Conservation (phyloP, 1,140 invertebrate species). For the Drepana arcuata region DNA sequence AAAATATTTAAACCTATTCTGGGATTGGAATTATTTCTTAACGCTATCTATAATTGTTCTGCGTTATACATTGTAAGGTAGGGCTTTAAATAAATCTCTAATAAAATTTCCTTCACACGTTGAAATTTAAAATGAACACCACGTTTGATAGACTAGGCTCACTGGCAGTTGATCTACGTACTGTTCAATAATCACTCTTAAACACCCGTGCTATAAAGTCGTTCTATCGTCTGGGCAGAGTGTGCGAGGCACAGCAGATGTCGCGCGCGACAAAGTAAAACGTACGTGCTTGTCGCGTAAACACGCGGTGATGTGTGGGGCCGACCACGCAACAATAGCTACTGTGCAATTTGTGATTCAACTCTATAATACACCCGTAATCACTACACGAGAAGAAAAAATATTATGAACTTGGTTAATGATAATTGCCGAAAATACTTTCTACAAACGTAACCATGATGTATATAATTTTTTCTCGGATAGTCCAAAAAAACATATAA, state of each 20-base stretch:
- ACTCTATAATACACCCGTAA: slow-evolving; percentile 55
- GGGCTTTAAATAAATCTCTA: slow-evolving; percentile 26
- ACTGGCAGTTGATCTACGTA: slow-evolving; percentile 2
- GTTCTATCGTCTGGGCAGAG: slow-evolving; percentile 2
- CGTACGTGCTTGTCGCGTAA: slow-evolving; percentile 57
- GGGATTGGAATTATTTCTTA: no score
- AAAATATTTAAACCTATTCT: no score
- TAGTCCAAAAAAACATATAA: no score
- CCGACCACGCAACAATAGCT: slow-evolving; percentile 51
- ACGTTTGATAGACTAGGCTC: slow-evolving; percentile 17
- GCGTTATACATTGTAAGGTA: slow-evolving; percentile 18
- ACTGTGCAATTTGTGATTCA: slow-evolving; percentile 60
- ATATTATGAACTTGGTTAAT: no score
- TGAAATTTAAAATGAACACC: slow-evolving; percentile 36
- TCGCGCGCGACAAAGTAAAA: slow-evolving; percentile 61
- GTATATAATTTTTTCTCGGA: no score
- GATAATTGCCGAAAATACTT: no score
- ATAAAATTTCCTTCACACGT: slow-evolving; percentile 42
- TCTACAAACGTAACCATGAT: no score
- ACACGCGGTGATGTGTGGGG: slow-evolving; percentile 59
- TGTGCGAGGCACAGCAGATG: slow-evolving; percentile 30
- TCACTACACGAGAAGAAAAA: slow-evolving; percentile 33
- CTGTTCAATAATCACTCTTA: slow-evolving; percentile 15
- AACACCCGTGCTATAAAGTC: slow-evolving; percentile 2
- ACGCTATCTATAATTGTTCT: no score